Percentiles rank a stretch among this genome's conserved stretches.
Evolutionary conservation across 2,888 invertebrate species (phyloP).

Genomic region (Metacarcinus magister): DNA sequence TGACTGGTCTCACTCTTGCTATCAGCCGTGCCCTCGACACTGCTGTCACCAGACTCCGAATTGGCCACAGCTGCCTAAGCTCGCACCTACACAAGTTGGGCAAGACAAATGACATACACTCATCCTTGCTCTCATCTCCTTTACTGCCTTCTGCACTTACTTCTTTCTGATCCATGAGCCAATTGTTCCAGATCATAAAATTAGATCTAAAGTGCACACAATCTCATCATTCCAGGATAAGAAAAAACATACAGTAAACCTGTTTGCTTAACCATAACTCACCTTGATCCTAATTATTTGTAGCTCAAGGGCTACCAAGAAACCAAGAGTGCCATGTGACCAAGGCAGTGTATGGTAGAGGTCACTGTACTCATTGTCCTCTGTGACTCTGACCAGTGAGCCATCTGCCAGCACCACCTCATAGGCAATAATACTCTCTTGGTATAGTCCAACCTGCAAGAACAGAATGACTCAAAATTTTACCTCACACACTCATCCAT

Average conservation of each 20-base stretch:
- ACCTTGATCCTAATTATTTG: conserved; percentile 86
- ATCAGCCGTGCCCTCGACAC: too few relatives aligned
- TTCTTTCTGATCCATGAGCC: too few relatives aligned
- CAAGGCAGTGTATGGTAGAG: conserved; percentile 88
- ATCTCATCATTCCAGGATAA: neutral
- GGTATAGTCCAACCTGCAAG: conserved; percentile 88
- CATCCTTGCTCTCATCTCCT: too few relatives aligned
- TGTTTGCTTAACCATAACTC: neutral
- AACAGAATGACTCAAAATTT: conserved; percentile 63
- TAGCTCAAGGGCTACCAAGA: conserved; percentile 88
- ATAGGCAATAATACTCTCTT: conserved; percentile 88
- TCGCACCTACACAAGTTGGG: too few relatives aligned
- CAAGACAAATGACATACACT: too few relatives aligned
- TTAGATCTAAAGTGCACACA: neutral
- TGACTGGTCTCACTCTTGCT: too few relatives aligned
- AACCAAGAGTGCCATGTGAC: conserved; percentile 89
- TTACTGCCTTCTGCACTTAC: too few relatives aligned
- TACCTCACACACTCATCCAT: neutral
- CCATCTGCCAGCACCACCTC: conserved; percentile 89
- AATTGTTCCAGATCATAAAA: neutral
- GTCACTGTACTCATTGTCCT: conserved; percentile 87
- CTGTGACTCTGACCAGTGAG: conserved; percentile 87
- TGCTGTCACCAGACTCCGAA: too few relatives aligned
- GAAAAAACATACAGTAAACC: neutral
- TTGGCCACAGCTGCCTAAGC: too few relatives aligned